Base-by-base conservation (phyloP, 1,140 invertebrate species). In the Venturia canescens region DNA sequence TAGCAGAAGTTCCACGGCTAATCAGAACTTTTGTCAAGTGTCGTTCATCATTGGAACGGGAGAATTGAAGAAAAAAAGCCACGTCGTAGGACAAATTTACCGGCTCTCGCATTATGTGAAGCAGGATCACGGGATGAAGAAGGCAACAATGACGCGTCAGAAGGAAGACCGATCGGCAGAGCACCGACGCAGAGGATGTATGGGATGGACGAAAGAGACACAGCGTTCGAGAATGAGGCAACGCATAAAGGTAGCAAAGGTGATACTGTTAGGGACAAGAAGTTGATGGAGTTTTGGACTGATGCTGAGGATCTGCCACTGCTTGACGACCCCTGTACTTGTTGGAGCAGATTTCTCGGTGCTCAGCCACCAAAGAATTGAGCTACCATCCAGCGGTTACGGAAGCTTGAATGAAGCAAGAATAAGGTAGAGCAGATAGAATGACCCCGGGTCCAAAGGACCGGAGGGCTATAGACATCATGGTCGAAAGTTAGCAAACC, bases 401-500 rank as follows among this genome's bases (percentile, higher is more conserved):
- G 31, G 7, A 34, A 34, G 7, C 31, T 34, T 34, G 31, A 34
- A 34, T 34, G 31, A 34, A 34, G 31, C 31, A 48, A 75, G 60
- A 75, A 69, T 69, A 80, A 44, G 57, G 15, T n/a, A 82, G 69
- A 78, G 72, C 34, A 74, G 63, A 83, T 75, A 80, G 78, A 67
- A 31, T 74, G 60, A 29, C 3, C 4, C 71, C 60, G 23, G 50
- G 71, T 0, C 79, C 29, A 78, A 78, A 83, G 76, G 82, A 66
- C 50, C 80, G 57, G 78, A 74, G 78, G 74, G 53, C 81, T 86
- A 7, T 76, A 34, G 74, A 60, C 74, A 84, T 86, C 86, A 84
- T 82, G 84, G 82, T 75, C 82, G 82, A 90, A 89, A 89, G 87
- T 90, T 90, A 70, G 81, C 74, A 79, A 86, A 78, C 83, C 83